Evolutionary conservation across 2,113 vertebrate species (phyloP).

Genomic region (Rhynchomys soricoides): DNA sequence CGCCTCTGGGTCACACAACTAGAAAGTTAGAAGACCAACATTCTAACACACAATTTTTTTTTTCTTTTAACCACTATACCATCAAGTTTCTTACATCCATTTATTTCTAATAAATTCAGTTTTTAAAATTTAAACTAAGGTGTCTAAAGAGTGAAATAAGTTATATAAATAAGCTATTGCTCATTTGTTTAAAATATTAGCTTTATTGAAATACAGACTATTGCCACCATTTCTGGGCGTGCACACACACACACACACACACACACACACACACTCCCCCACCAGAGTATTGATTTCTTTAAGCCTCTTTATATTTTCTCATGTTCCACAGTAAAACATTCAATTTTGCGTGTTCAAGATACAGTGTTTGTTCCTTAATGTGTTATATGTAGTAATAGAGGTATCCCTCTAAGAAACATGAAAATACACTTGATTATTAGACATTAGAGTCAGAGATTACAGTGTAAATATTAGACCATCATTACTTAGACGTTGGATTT

Average conservation of each 20-base stretch:
- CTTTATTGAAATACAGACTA: conserved; percentile 13
- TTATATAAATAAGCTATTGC: background rate
- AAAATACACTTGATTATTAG: background rate
- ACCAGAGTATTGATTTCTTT: background rate
- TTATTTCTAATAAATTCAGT: conserved; percentile 7
- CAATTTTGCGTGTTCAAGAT: background rate
- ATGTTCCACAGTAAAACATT: background rate
- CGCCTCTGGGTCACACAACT: background rate
- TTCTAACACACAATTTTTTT: conserved; percentile 17
- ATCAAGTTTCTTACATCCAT: background rate
- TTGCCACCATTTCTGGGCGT: background rate
- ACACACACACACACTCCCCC: background rate
- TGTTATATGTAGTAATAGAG: background rate
- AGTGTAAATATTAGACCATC: background rate
- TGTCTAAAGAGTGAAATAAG: background rate
- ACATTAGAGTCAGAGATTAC: background rate
- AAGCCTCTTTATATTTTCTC: conserved; percentile 10
- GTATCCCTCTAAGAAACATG: background rate
- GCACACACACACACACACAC: background rate
- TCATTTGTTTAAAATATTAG: conserved; percentile 47
- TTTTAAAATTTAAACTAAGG: conserved; percentile 22
- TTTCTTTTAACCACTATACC: background rate
- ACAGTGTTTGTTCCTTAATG: background rate
- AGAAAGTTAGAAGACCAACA: background rate
- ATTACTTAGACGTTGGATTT: background rate